Conservation (phyloP, 2,888 invertebrate species). For the Caenorhabditis angaria region DNA sequence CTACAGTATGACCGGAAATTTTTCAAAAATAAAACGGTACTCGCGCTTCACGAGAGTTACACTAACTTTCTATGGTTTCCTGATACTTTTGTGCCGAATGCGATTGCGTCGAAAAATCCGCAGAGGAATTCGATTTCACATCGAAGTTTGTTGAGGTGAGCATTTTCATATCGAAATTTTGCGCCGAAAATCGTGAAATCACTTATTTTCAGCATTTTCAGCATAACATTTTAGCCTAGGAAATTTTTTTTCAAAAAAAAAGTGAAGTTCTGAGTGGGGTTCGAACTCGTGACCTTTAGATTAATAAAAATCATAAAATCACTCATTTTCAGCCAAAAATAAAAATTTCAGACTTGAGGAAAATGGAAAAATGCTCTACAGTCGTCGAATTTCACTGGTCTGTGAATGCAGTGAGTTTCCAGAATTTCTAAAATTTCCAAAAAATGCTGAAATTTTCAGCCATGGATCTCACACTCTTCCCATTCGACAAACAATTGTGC, state of each 20-base stretch:
- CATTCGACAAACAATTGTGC: slow-evolving; percentile 70
- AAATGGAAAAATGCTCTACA: slow-evolving; percentile 62
- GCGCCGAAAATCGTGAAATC: no score
- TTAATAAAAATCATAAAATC: no score
- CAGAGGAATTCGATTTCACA: slow-evolving; percentile 68
- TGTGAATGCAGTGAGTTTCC: slow-evolving; percentile 61
- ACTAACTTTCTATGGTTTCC: slow-evolving; percentile 70
- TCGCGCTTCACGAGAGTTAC: slow-evolving; percentile 70
- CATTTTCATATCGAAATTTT: no score
- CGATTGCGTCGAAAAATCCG: slow-evolving; percentile 70
- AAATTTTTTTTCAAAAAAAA: no score
- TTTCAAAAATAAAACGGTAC: slow-evolving; percentile 67
- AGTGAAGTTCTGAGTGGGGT: no score
- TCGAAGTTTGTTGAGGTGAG: slow-evolving; percentile 59
- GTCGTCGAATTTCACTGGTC: slow-evolving; percentile 63
- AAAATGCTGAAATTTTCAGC: slow-evolving; percentile 39
- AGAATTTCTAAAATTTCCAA: not conserved
- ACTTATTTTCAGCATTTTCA: not conserved
- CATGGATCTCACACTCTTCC: slow-evolving; percentile 64
- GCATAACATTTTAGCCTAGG: no score
- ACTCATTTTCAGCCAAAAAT: not conserved
- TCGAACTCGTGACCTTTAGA: no score
- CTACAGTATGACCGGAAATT: slow-evolving; percentile 58
- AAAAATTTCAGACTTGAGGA: slow-evolving; percentile 49
- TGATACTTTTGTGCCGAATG: slow-evolving; percentile 70